Base-by-base conservation (phyloP, 23 tunicate genomes). In the Pegea sp. region DNA sequence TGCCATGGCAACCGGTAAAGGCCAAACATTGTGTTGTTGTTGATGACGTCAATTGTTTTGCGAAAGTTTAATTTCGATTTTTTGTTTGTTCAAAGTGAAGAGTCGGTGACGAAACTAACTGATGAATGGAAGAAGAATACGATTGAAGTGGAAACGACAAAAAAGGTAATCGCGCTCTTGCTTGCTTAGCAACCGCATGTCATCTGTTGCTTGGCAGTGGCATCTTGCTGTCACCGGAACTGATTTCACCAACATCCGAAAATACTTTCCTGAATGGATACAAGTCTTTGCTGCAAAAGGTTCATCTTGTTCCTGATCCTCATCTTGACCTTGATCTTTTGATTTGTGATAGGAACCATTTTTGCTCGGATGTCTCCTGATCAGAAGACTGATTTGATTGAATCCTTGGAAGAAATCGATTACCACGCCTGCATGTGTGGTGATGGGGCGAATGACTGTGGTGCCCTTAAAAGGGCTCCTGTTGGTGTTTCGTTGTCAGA, bases 401-500 rank as follows among this genome's bases (percentile, higher is more conserved):
- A 72, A 31, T 42, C 34, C 2, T 51, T 77, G 56, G 77, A 91
- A 44, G 59, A 44, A 3, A 64, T 79, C 31, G 99, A 68, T 29
- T 67, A 78, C 61, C 91, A 71, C 58, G 69, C 63, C 26, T 65
- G 66, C 18, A 79, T 91, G 84, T 91, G 99, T 32, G 99, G 99
- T 18, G 99, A 91, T 48, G 99, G 99, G 21, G 99, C 99, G 24
- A 91, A 91, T 42, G 99, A 91, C 61, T 89, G 98, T 52, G 98
- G 90, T 8, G 98, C 98, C 5, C 38, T 89, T 49, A 89, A 89
- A 54, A 53, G 79, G 29, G 98, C 98, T 11, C 81, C 68, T 42
- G 72, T 92, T 44, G 99, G 99, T 2, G 26, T 91, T 44, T 78
- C 93, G 4, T 50, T 91, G 11, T 91, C 99, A 0, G 93, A 91